phyloP scores from a whole-genome alignment of 1,140 invertebrate species.

The Ptiloglossa arizonensis region DNA sequence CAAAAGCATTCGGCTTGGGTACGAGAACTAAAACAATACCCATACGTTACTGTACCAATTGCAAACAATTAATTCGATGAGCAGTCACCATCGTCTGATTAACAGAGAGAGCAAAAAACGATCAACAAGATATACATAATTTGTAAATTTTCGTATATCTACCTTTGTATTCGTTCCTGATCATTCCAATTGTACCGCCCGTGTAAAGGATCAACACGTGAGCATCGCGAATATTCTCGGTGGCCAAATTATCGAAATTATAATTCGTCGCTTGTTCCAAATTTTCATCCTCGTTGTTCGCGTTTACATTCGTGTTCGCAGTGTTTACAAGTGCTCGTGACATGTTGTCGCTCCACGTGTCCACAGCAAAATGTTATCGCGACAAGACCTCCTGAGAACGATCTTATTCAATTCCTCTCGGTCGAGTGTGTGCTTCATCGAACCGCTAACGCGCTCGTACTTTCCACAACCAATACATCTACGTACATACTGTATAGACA shows the following conservation, averaged over 20 bases:
- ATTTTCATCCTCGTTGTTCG: neutral
- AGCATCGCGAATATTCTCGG: constrained; percentile 65
- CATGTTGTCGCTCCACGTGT: constrained; percentile 3
- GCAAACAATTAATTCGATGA: neutral
- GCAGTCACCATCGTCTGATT: too few relatives aligned
- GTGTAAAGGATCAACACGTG: constrained; percentile 91
- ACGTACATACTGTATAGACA: too few relatives aligned
- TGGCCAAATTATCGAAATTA: neutral
- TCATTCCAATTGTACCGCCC: constrained; percentile 95
- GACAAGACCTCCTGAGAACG: neutral
- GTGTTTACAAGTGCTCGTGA: neutral
- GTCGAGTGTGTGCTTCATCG: neutral
- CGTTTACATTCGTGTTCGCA: too few relatives aligned
- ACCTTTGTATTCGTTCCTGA: constrained; percentile 88
- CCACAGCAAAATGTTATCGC: neutral
- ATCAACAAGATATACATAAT: neutral
- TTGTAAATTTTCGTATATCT: constrained; percentile 62
- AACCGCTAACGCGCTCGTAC: neutral
- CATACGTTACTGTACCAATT: constrained; percentile 30
- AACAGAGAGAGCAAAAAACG: neutral
- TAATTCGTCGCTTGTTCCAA: constrained; percentile 2
- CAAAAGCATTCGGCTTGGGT: constrained; percentile 85
- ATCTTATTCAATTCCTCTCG: constrained; percentile 37
- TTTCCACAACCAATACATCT: neutral
- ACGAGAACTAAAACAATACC: constrained; percentile 82